Evolutionary conservation across 1,140 invertebrate species (phyloP).

Genomic region (Subanguina moxae): DNA sequence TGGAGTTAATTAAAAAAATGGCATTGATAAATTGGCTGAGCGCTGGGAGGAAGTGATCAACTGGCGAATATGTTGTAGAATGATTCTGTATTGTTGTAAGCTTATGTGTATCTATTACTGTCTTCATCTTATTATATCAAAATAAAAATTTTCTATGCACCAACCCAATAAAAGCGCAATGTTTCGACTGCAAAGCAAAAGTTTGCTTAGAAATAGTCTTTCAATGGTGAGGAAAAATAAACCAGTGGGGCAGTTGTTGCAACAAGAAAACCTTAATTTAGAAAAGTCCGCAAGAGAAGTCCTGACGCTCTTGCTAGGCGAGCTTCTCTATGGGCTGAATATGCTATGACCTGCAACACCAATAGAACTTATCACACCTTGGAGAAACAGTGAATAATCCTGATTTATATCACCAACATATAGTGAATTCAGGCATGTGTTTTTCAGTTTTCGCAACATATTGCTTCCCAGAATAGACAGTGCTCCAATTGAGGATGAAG

Average conservation of each 20-base stretch:
- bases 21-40: no score
- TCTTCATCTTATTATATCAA: no score
- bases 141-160: no score
- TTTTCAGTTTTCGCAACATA: background rate
- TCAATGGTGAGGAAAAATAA: no score
- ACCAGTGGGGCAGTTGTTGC: background rate
- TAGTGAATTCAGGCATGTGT: background rate
- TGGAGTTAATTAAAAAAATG: no score
- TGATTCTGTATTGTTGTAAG: no score
- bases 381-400: conserved; percentile 1
- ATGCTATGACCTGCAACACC: conserved; percentile 1
- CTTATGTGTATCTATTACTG: no score
- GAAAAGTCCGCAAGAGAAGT: conserved; percentile 1
- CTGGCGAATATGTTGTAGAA: no score
- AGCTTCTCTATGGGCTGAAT: background rate
- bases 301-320: background rate
- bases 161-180: no score
- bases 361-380: background rate
- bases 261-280: background rate
- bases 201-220: no score
- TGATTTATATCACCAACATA: background rate
- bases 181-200: no score
- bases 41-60: no score
- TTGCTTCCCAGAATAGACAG: background rate
- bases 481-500: background rate